Base-by-base conservation (phyloP, 2,888 invertebrate species). In the Hofmannophila pseudospretella region DNA sequence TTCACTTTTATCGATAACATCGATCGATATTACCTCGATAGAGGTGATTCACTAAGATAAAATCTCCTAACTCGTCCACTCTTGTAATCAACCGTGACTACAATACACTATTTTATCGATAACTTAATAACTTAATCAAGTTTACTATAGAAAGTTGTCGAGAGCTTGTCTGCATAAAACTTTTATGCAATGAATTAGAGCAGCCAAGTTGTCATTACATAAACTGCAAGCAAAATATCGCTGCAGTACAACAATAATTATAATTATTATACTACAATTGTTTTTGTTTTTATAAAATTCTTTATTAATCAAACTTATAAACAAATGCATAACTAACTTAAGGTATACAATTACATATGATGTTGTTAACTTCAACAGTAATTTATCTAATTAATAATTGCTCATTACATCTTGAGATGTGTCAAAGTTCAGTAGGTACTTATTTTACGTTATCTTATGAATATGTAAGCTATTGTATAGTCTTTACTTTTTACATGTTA, bases 1-100 rank as follows among this genome's bases (percentile, higher is more conserved):
- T 71, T 68, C 66, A 67, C 62, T 64, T 65, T 70, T 68, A 79
- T 78, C 80, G 76, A 77, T 72, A 68, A 66, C 63, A 68, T 64
- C 54, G 53, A 63, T 68, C 65, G 65, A 71, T 67, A 59, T 55
- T 49, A 50, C 49, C 46, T 38, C 54, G 62, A 69, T 68, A 58
- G 54, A 55, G 58, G 64, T 70, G 71, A 74, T 67, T 69, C 70
- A 70, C 68, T 67, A 55, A 53, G 69, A 70, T 62, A 60, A 54
- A 51, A 62, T 66, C 62, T 57, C 49, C 48, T 48, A 45, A 36
- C 45, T 44, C 46, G 38, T 47, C 49, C 26, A 14, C 4, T 51
- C 52, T 46, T 58, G 58, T 68, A 67, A 76, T 69, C 58, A 55
- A 53, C 55, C 50, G 54, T 51, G 55, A 70, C 55, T 61, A 79